phyloP scores from a whole-genome alignment of 1,140 invertebrate genomes.

The Leptonema lineaticorne region DNA sequence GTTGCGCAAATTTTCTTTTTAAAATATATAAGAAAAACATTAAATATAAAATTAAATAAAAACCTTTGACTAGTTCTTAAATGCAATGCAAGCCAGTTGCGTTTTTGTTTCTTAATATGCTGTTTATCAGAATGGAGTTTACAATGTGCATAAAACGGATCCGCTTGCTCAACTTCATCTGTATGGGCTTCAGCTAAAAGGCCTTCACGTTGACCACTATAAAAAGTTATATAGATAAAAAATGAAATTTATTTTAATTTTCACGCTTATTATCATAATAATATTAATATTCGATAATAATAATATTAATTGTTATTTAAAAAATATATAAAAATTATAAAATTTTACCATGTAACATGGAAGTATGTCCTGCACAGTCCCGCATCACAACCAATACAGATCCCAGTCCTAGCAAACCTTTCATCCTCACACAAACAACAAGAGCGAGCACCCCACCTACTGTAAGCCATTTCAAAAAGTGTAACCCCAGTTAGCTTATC shows the following conservation, averaged over 20 bases:
- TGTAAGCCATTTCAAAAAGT: constrained; percentile 94
- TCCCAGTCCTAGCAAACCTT: constrained; percentile 84
- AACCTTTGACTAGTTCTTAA: constrained; percentile 73
- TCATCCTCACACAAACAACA: constrained; percentile 87
- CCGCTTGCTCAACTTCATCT: constrained; percentile 91
- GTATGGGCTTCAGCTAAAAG: constrained; percentile 89
- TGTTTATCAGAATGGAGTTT: constrained; percentile 87
- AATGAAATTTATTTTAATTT: too few relatives aligned
- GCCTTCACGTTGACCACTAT: constrained; percentile 89
- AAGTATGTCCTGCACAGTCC: constrained; percentile 97
- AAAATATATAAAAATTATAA: not conserved
- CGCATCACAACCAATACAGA: constrained; percentile 95
- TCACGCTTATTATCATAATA: too few relatives aligned
- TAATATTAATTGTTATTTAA: not conserved
- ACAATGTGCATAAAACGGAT: constrained; percentile 97
- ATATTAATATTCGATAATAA: not conserved
- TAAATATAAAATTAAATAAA: not conserved
- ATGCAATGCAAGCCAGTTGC: constrained; percentile 88
- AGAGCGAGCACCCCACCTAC: constrained; percentile 88
- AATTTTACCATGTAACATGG: constrained; percentile 89
- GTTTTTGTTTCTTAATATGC: constrained; percentile 73
- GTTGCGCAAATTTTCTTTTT: constrained; percentile 26
- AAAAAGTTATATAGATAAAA: too few relatives aligned
- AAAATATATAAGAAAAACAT: too few relatives aligned
- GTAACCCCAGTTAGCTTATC: constrained; percentile 83